These are phyloP conservation scores for Cerceris ruficornis DNA, from an alignment of 2,888 invertebrate species.

Conservation along the genomic window DNA sequence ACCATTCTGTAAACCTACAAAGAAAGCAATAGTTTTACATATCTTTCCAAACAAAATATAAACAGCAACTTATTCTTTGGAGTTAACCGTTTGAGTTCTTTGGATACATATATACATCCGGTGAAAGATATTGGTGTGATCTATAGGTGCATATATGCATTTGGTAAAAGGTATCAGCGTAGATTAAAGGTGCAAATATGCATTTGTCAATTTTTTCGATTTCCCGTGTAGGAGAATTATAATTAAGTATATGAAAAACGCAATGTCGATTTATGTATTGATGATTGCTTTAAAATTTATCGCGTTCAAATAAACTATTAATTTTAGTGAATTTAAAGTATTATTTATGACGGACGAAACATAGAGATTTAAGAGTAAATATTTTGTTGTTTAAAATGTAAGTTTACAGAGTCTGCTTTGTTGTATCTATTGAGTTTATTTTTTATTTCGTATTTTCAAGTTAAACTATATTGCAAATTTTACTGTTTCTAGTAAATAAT, in stretches of 20 bases:
- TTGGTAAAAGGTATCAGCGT: background rate
- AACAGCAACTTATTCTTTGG: background rate
- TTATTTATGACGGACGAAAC: too few relatives aligned
- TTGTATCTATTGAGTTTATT: conserved; percentile 3
- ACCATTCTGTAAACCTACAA: conserved; percentile 93
- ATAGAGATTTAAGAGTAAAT: background rate
- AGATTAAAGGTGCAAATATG: background rate
- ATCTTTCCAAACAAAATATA: background rate
- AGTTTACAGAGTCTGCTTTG: background rate
- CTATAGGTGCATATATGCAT: conserved; percentile 2
- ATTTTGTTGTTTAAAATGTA: background rate
- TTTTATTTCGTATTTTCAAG: conserved; percentile 5
- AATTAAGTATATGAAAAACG: too few relatives aligned
- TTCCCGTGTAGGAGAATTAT: background rate
- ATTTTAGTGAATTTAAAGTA: too few relatives aligned
- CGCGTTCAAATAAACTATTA: too few relatives aligned
- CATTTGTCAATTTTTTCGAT: conserved; percentile 2
- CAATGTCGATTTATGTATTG: too few relatives aligned
- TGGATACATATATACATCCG: too few relatives aligned
- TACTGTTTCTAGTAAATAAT: conserved; percentile 10
- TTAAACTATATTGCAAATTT: conserved; percentile 6
- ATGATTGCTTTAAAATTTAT: too few relatives aligned
- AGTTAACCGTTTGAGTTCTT: background rate
- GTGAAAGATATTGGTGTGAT: too few relatives aligned
- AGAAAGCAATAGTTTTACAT: background rate